Evolutionary conservation across 2,888 invertebrate genomes (phyloP).

Genomic region (Catocala nupta): DNA sequence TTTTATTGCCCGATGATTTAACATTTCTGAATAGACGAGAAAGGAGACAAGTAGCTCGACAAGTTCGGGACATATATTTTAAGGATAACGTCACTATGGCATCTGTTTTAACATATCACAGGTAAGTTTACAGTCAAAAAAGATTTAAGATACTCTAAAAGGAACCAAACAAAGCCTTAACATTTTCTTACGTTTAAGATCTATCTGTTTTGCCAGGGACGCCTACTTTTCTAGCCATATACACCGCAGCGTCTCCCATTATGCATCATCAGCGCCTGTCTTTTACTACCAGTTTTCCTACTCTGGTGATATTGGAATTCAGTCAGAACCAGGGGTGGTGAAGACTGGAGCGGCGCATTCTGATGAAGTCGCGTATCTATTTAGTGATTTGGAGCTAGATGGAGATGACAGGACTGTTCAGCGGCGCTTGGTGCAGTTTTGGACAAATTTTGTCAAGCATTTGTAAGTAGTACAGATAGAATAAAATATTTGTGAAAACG

Average conservation of each 20-base stretch:
- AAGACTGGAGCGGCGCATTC: conserved; percentile 78
- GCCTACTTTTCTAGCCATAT: conserved; percentile 76
- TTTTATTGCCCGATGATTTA: conserved; percentile 73
- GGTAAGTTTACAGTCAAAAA: conserved; percentile 53
- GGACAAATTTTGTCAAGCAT: conserved; percentile 78
- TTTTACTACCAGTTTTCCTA: conserved; percentile 79
- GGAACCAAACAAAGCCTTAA: background rate
- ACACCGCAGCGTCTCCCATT: conserved; percentile 68
- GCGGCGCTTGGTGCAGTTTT: conserved; percentile 63
- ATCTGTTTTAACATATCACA: conserved; percentile 69
- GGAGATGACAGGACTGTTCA: conserved; percentile 70
- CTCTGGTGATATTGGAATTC: conserved; percentile 65
- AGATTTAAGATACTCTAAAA: background rate
- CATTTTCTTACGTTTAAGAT: background rate
- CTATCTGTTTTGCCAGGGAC: conserved; percentile 59
- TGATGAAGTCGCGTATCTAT: conserved; percentile 77
- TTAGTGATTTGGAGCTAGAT: conserved; percentile 59
- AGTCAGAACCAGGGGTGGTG: conserved; percentile 58
- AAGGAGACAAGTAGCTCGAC: conserved; percentile 56
- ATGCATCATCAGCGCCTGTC: conserved; percentile 62
- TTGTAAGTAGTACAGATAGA: conserved; percentile 64
- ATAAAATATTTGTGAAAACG: no score
- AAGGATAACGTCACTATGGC: conserved; percentile 61
- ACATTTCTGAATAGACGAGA: conserved; percentile 66
- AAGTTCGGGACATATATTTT: conserved; percentile 73